Conservation (phyloP, 2,888 invertebrate species). For the Nyleta sp. region DNA sequence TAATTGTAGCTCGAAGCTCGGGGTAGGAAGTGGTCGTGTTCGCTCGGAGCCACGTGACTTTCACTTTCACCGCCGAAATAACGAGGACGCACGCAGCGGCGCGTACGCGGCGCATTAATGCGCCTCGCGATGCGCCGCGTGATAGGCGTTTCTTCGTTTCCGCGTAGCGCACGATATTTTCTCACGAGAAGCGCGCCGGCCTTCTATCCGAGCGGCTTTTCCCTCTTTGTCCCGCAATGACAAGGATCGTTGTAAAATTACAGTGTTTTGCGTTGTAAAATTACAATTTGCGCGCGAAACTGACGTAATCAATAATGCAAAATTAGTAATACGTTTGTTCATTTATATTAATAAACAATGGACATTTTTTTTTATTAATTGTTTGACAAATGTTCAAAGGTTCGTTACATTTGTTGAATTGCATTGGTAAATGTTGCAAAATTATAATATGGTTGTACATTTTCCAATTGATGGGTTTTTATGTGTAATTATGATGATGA, state of each 20-base stretch:
- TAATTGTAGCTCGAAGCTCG: slow-evolving; percentile 60
- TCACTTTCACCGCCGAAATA: slow-evolving; percentile 81
- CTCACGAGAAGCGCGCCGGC: slow-evolving; percentile 51
- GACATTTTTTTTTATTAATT: too few species aligned
- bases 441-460: too few species aligned
- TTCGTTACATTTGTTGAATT: too few species aligned
- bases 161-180: slow-evolving; percentile 59
- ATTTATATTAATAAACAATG: too few species aligned
- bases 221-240: slow-evolving; percentile 18
- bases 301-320: too few species aligned
- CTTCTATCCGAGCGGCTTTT: slow-evolving; percentile 9
- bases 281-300: neutral
- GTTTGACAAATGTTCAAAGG: too few species aligned
- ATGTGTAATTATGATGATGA: too few species aligned
- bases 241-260: neutral
- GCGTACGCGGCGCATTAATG: slow-evolving; percentile 62
- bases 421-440: too few species aligned
- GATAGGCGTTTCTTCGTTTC: slow-evolving; percentile 62
- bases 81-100: slow-evolving; percentile 76
- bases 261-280: neutral
- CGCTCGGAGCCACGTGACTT: slow-evolving; percentile 76
- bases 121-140: slow-evolving; percentile 53
- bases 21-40: slow-evolving; percentile 65
- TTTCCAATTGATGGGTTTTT: too few species aligned
- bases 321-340: too few species aligned